Evolutionary conservation across 2,113 vertebrate species (phyloP).

Genomic region (Spea multiplicata): DNA sequence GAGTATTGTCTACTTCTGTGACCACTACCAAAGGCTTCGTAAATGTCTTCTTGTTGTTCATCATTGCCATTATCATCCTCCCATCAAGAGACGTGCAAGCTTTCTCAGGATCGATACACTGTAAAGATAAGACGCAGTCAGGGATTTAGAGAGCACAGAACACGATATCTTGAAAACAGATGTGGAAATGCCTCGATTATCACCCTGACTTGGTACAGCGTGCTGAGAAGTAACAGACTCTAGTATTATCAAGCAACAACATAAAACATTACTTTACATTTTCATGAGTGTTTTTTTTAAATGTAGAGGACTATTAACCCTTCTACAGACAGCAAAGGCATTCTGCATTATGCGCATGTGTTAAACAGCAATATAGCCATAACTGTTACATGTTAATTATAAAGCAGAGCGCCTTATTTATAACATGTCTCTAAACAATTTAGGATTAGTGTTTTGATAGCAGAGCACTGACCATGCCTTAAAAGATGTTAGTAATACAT

Average conservation of each 20-base stretch:
- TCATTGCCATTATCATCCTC: conserved; percentile 78
- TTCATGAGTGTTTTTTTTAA: too few species aligned
- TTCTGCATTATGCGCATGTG: too few species aligned
- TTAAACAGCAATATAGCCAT: too few species aligned
- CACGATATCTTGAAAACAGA: background rate
- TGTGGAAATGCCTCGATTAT: background rate
- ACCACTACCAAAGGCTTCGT: conserved; percentile 80
- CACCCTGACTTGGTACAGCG: conserved; percentile 38
- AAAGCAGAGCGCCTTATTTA: background rate
- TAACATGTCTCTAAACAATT: background rate
- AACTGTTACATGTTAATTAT: too few species aligned
- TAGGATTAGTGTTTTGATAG: background rate
- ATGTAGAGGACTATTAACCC: too few species aligned
- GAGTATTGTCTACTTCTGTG: conserved; percentile 55
- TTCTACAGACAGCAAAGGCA: too few species aligned
- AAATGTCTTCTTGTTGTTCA: conserved; percentile 77
- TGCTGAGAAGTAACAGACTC: conserved; percentile 17
- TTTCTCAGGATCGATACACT: conserved; percentile 82
- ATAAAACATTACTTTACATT: background rate
- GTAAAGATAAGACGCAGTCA: conserved; percentile 40
- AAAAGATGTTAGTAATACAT: background rate
- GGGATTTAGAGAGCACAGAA: background rate
- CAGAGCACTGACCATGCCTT: background rate
- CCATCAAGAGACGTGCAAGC: conserved; percentile 71
- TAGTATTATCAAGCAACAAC: conserved; percentile 19